Evolutionary conservation across 2,113 vertebrate species (phyloP), one percentile per base, ranked within the genome.

Genomic region (Perca schrenkii): DNA sequence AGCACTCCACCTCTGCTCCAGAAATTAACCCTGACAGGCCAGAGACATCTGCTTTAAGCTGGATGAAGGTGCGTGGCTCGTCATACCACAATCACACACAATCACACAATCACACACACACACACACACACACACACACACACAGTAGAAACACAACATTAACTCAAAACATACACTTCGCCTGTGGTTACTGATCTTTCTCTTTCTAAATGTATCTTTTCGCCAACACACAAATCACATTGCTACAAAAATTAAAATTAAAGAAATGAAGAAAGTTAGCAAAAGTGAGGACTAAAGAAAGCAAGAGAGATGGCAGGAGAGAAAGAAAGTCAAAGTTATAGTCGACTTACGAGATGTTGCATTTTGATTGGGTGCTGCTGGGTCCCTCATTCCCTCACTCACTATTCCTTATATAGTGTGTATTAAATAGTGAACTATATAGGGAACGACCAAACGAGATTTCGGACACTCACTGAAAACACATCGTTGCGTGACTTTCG

Each of bases 21-120:
- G 40, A 88, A 86, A 86, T 91, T 73, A 91, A 94, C 91, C 93
- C 88, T 66, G 84, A 88, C 90, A 85, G 85, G 76, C 80, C 79
- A 53, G 56, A 85, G 65, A 80, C 65, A 71, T 83, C 88, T 77
- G 84, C 79, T 66, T 1, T 74, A 82, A 92, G 86, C 89, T 61
- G 74, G 61, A 89, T 82, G 72, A 83, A 77, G 80, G 77, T 34
- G 72, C 15, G 25, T 77, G 50, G 50, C 78, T 77, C 34, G 31
- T 88, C 81, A 80, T 4, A 40, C n/a, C 21, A 36, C 46, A 14
- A 25, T n/a, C 16, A 8, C 25, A 66, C 46, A 61, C 50, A 79
- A 40, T 22, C 25, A 25, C 25, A 25, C 25, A 25, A 1, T 1
- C 25, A 25, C 25, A 82, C 3, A 49, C 31, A 19, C 25, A 25